phyloP scores from a whole-genome alignment of 2,888 invertebrate genomes.

The Amblyteles armatorius region DNA sequence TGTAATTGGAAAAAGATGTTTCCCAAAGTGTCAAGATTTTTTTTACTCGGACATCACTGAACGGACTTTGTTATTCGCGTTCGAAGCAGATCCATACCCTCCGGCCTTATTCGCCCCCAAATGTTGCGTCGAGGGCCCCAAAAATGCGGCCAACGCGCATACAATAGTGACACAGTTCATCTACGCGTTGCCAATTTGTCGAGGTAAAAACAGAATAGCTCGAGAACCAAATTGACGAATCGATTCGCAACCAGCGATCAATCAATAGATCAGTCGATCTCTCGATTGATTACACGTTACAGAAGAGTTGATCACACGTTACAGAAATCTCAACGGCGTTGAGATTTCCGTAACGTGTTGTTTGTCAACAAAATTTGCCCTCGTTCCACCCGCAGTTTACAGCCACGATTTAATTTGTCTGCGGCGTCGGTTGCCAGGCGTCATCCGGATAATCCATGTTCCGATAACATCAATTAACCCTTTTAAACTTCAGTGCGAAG shows the following conservation, averaged over 20 bases:
- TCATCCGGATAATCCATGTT: conserved; percentile 18
- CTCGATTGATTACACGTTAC: too few relatives aligned
- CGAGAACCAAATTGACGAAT: not conserved
- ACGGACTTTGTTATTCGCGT: not conserved
- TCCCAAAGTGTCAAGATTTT: not conserved
- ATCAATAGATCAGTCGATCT: not conserved
- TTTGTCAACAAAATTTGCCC: not conserved
- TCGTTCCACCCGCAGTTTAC: not conserved
- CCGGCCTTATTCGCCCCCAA: not conserved
- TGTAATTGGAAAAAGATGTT: not conserved
- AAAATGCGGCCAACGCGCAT: not conserved
- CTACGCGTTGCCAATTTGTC: not conserved
- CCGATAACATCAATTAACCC: conserved; percentile 14
- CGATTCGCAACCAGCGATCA: not conserved
- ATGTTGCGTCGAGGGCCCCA: not conserved
- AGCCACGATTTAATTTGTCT: not conserved
- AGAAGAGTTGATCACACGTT: too few relatives aligned
- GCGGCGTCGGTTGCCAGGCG: not conserved
- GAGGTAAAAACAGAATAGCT: not conserved
- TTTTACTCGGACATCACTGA: not conserved
- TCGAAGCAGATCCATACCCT: not conserved
- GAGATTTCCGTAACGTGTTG: not conserved
- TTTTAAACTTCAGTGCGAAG: conserved; percentile 22
- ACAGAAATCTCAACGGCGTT: not conserved
- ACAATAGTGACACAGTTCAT: not conserved